Conservation (phyloP, 53 echinoderm and acorn worm species). For the Pentamera pediparva region DNA sequence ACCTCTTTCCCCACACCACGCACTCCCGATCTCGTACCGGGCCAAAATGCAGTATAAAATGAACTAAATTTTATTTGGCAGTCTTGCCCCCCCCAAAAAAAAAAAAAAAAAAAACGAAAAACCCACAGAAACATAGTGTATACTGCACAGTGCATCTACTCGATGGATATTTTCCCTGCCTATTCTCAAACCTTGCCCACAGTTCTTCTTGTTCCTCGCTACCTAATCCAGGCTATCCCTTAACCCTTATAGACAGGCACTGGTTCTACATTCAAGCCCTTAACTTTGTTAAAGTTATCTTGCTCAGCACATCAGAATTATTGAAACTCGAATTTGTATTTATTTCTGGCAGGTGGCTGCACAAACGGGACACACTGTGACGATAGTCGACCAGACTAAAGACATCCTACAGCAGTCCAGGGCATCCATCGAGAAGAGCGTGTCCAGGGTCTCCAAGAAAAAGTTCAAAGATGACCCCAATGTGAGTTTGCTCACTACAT, state of each 20-base stretch:
- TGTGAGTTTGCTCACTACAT: conserved; percentile 48
- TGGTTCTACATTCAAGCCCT: no score
- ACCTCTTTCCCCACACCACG: no score
- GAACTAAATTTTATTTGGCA: not conserved
- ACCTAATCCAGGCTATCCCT: not conserved
- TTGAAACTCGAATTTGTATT: not conserved
- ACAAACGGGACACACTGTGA: conserved; percentile 81
- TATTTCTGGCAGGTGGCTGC: conserved; percentile 65
- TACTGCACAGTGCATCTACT: not conserved
- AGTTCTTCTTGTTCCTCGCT: not conserved
- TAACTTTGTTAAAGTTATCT: no score
- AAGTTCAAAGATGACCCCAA: conserved; percentile 79
- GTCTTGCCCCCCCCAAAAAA: conserved; percentile 14
- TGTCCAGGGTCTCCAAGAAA: conserved; percentile 82
- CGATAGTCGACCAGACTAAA: conserved; percentile 73
- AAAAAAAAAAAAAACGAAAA: not conserved
- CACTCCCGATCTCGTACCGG: no score
- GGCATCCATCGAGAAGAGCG: conserved; percentile 68
- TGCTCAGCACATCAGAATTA: not conserved
- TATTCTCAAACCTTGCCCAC: no score
- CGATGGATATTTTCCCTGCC: no score
- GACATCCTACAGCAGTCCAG: conserved; percentile 76
- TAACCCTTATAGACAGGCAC: not conserved
- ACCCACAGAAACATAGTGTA: not conserved
- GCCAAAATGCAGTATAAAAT: no score